These are phyloP conservation scores for Psix sp. DNA, from an alignment of 1,140 invertebrate species.

Conservation along the genomic window DNA sequence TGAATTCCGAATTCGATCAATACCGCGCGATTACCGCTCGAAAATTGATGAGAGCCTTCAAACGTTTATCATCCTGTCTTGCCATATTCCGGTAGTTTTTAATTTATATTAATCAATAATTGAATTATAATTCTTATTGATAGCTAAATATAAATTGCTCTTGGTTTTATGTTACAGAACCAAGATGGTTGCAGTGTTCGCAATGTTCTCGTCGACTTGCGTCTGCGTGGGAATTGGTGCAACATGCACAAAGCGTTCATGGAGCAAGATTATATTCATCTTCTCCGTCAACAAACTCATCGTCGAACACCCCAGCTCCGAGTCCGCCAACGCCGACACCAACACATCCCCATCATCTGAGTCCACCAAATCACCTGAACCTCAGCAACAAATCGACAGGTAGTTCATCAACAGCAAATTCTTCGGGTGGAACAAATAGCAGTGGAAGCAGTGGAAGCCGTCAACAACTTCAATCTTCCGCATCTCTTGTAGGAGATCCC, in stretches of 20 bases:
- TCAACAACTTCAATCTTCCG: conserved; percentile 75
- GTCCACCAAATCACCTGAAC: conserved; percentile 74
- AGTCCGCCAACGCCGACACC: conserved; percentile 74
- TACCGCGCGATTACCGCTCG: conserved; percentile 61
- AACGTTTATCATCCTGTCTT: conserved; percentile 35
- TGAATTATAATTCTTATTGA: conserved; percentile 17
- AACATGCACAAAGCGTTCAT: conserved; percentile 95
- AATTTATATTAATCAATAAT: conserved; percentile 33
- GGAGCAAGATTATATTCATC: conserved; percentile 95
- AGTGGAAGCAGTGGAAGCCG: conserved; percentile 69
- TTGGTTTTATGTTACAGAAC: conserved; percentile 87
- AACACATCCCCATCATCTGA: conserved; percentile 71
- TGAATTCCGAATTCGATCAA: conserved; percentile 75
- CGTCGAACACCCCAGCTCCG: conserved; percentile 73
- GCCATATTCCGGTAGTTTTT: conserved; percentile 15
- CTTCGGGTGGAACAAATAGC: conserved; percentile 67
- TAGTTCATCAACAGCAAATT: conserved; percentile 72
- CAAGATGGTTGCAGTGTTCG: conserved; percentile 94
- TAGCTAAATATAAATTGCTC: conserved; percentile 17
- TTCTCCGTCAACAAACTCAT: conserved; percentile 73
- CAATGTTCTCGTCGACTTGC: conserved; percentile 93
- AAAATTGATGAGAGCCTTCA: conserved; percentile 67
- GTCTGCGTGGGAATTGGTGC: conserved; percentile 95
- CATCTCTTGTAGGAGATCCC: conserved; percentile 79
- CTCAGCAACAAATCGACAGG: conserved; percentile 73